A percentile compares a stretch with the other conserved stretches of the same genome.
Conservation (phyloP, 2,113 vertebrate species). For the Lota lota region DNA sequence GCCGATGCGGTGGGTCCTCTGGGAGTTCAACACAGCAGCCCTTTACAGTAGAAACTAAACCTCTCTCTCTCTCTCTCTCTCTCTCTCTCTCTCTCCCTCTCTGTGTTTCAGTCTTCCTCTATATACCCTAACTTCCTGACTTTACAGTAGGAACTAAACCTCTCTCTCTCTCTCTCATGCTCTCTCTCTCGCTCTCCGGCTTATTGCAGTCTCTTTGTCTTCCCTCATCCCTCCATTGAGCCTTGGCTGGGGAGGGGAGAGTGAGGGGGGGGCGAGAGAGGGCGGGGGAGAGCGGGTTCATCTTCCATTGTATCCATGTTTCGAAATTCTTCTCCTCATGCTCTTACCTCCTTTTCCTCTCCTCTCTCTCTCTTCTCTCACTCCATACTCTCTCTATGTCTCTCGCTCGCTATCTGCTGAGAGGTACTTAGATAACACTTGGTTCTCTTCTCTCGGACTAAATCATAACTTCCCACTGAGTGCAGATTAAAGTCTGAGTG, state of each 20-base stretch:
- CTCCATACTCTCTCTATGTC: too few relatives aligned
- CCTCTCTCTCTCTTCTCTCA: neutral
- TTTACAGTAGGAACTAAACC: too few relatives aligned
- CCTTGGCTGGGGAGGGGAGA: too few relatives aligned
- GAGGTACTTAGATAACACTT: too few relatives aligned
- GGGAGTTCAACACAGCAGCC: slow-evolving; percentile 16
- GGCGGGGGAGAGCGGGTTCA: neutral
- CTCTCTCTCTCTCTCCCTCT: neutral
- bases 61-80: neutral
- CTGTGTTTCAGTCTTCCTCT: neutral
- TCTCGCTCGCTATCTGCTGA: too few relatives aligned
- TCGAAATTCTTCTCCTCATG: neutral
- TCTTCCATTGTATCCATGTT: neutral
- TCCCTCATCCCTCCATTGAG: neutral
- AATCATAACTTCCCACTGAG: too few relatives aligned
- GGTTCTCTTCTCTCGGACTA: too few relatives aligned
- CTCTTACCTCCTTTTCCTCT: neutral
- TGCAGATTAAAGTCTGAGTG: too few relatives aligned
- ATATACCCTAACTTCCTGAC: neutral
- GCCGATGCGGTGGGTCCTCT: slow-evolving; percentile 34
- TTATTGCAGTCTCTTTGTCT: neutral
- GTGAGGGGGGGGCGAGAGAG: too few relatives aligned
- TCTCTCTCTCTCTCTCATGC: neutral
- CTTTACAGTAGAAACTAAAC: slow-evolving; percentile 43
- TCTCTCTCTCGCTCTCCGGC: slow-evolving; percentile 4